Base-by-base conservation (phyloP, 1,140 invertebrate genomes). In the Caerostris extrusa region DNA sequence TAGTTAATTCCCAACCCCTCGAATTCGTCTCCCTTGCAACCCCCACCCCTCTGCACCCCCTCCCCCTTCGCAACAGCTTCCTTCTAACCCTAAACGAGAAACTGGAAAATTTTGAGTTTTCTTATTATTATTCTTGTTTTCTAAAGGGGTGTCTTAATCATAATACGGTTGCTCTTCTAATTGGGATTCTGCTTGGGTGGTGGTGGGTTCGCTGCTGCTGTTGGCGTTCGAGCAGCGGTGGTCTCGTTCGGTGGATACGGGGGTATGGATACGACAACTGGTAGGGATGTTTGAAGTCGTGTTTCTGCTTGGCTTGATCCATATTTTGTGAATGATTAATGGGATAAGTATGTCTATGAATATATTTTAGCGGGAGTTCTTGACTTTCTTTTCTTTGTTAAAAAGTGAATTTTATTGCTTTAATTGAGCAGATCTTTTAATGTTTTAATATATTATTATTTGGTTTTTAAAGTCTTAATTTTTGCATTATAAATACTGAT, bases 1-100 rank as follows among this genome's bases (percentile, higher is more conserved):
- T 93, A 93, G 92, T 93, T 93, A 93, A 93, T 93, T 93, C 92
- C 85, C 85, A 71, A n/a, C 85, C 69, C 92, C 69, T 83, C 90
- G 89, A 71, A 83, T 91, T 91, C 89, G 69, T 55, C 71, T 58
- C 10, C 56, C 12, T 50, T 34, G 12, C 69, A 5, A 34, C 91
- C 91, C 60, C 53, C 56, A 1, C 34, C 34, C 34, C 34, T 34
- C 34, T 34, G 0, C 34, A 34, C 34, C 34, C 34, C 34, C 34
- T 34, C 34, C 34, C 34, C 53, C 50, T 55, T 53, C 60, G 34
- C 56, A 55, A 19, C 17, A 88, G 19, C 19, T 19, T 82, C 34
- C 34, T 34, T 34, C 34, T 34, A 34, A 2, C 34, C 19, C 71
- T 34, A 34, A 50, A 77, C 61, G 53, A 60, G 69, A 90, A 34